Conservation (phyloP, 1,140 invertebrate genomes). For the Eurosta solidaginis region DNA sequence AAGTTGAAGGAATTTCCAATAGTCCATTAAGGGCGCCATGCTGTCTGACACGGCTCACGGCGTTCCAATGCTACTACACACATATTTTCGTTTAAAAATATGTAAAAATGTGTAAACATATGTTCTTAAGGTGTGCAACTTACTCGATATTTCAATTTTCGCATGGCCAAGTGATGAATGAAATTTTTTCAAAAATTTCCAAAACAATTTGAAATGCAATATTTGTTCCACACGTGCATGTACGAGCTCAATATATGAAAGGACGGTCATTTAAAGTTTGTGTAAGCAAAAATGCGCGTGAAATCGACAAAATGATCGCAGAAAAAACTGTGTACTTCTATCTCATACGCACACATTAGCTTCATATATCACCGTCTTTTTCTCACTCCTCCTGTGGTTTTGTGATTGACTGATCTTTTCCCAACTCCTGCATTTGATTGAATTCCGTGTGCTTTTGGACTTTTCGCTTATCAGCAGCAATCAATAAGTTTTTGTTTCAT, state of each 20-base stretch:
- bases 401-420: background rate
- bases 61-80: conserved; percentile 15
- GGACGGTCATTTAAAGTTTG: background rate
- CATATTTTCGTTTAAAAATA: background rate
- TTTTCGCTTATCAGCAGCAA: background rate
- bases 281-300: background rate
- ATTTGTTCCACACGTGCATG: background rate
- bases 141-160: background rate
- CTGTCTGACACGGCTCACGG: background rate
- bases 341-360: background rate
- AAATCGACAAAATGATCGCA: too few species aligned
- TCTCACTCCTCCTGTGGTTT: background rate
- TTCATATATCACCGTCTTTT: background rate
- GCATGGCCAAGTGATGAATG: background rate
- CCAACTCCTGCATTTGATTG: background rate
- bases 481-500: background rate
- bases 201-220: background rate
- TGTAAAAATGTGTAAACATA: background rate
- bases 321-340: background rate
- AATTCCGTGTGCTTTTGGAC: background rate
- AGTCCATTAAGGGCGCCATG: background rate
- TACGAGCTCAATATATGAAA: background rate
- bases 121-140: background rate
- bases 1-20: background rate
- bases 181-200: background rate